phyloP scores from a whole-genome alignment of 2,888 invertebrate genomes.

The Mellilla xanthometata region DNA sequence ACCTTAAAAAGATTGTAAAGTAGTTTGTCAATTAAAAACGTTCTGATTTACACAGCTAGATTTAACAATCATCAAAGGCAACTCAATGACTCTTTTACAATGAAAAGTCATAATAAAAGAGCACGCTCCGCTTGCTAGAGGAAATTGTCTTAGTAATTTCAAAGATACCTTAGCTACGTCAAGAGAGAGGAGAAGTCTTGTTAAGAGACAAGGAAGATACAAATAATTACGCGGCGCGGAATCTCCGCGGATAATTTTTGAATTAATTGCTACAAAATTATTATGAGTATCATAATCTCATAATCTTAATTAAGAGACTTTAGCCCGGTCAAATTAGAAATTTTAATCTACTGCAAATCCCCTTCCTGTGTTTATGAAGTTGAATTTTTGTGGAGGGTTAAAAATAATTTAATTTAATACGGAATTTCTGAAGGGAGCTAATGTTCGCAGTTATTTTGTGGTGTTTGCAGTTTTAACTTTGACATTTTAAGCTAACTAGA shows the following conservation, averaged over 20 bases:
- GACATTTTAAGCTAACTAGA: no score
- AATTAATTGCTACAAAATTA: slow-evolving; percentile 76
- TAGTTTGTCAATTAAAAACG: no score
- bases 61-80: no score
- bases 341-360: slow-evolving; percentile 71
- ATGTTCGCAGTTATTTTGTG: not conserved
- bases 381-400: slow-evolving; percentile 43
- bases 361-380: slow-evolving; percentile 49
- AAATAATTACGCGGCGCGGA: slow-evolving; percentile 63
- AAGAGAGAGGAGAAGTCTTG: slow-evolving; percentile 36
- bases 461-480: no score
- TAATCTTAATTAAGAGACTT: slow-evolving; percentile 79
- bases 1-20: no score
- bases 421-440: slow-evolving; percentile 1
- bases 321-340: slow-evolving; percentile 68
- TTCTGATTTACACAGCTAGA: no score
- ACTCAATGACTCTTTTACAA: slow-evolving; percentile 6
- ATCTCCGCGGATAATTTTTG: slow-evolving; percentile 61
- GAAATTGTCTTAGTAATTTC: slow-evolving; percentile 15
- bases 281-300: slow-evolving; percentile 77
- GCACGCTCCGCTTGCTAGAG: slow-evolving; percentile 11
- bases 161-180: slow-evolving; percentile 23
- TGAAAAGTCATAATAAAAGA: slow-evolving; percentile 13
- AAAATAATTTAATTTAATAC: slow-evolving; percentile 33
- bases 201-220: slow-evolving; percentile 43